Evolutionary conservation across 1,140 invertebrate species (phyloP), one percentile per base, ranked within the genome.

Genomic region (Hylaeus anthracinus): DNA sequence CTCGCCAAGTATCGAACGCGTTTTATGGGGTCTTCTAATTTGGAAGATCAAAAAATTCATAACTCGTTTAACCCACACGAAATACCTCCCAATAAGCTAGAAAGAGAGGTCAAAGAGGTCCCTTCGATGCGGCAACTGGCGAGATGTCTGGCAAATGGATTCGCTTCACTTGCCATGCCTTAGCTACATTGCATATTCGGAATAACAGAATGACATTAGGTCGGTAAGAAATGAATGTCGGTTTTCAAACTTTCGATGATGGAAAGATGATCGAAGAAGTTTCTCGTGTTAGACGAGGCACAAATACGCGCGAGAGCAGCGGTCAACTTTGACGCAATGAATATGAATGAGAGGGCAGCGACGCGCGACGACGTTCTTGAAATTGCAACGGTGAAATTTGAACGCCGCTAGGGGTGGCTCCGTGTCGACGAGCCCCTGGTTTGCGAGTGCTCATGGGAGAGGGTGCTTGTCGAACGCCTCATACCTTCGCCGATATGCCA

Each of bases 301-400:
- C 85, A 83, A 83, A 85, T 81, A 83, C 70, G 66, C 61, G 67
- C 79, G 81, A 81, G 73, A 81, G 72, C 45, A 69, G 56, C 56
- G 80, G 73, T 60, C 74, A 80, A 77, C 77, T 82, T 72, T 77
- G 84, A 82, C 71, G 73, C 75, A 74, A 86, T 89, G 77, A 89
- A 89, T 89, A 88, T 84, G 84, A 89, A 88, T 89, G 78, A 86
- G 75, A 64, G 72, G 9, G 58, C 6, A 43, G 10, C 39, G 26
- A 41, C 12, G 61, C 9, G 60, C 9, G 72, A 39, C 70, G 73
- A 26, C 39, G 69, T 51, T 82, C 87, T 87, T 83, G 80, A 69
- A 88, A 83, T 88, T 86, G 75, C 82, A 43, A 41, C 73, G 74
- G 53, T 69, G 87, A 89, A 88, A 88, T 89, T 87, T 71, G 88